Evolutionary conservation across 2,888 invertebrate species (phyloP).

Genomic region (Mechanitis mazaeus): DNA sequence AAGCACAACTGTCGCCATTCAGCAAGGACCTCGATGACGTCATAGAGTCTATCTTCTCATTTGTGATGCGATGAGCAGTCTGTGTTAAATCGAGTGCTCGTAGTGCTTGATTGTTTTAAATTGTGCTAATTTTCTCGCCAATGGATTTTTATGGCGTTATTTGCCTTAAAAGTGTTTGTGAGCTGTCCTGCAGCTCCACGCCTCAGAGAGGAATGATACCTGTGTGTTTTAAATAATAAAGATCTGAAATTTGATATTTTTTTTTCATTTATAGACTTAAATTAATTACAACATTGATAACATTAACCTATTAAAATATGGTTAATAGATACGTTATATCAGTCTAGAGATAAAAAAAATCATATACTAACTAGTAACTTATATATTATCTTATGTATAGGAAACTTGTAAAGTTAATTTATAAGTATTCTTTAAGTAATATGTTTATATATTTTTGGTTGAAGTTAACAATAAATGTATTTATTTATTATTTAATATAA

Average conservation of each 20-base stretch:
- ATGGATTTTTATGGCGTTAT: slow-evolving; percentile 1
- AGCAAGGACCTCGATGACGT: slow-evolving; percentile 69
- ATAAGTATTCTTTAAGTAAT: too few relatives aligned
- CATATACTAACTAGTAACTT: too few relatives aligned
- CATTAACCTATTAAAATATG: too few relatives aligned
- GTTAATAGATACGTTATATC: too few relatives aligned
- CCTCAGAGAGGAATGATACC: background rate
- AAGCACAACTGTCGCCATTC: slow-evolving; percentile 66
- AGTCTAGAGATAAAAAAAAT: too few relatives aligned
- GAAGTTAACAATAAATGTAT: too few relatives aligned
- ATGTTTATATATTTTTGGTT: too few relatives aligned
- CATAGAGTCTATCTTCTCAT: slow-evolving; percentile 67
- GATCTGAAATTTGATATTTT: background rate
- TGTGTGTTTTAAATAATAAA: background rate
- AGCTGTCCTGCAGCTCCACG: background rate
- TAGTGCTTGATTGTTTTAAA: slow-evolving; percentile 10
- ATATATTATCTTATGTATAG: too few relatives aligned
- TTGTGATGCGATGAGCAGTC: slow-evolving; percentile 62
- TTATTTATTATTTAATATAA: too few relatives aligned
- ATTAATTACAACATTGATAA: too few relatives aligned
- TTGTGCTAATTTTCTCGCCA: slow-evolving; percentile 9
- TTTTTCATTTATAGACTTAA: too few relatives aligned
- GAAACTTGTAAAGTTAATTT: too few relatives aligned
- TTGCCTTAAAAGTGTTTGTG: background rate
- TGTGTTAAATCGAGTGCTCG: slow-evolving; percentile 13